These are phyloP conservation scores for Hyla sarda DNA, from an alignment of 2,113 vertebrate species.

Conservation along the genomic window DNA sequence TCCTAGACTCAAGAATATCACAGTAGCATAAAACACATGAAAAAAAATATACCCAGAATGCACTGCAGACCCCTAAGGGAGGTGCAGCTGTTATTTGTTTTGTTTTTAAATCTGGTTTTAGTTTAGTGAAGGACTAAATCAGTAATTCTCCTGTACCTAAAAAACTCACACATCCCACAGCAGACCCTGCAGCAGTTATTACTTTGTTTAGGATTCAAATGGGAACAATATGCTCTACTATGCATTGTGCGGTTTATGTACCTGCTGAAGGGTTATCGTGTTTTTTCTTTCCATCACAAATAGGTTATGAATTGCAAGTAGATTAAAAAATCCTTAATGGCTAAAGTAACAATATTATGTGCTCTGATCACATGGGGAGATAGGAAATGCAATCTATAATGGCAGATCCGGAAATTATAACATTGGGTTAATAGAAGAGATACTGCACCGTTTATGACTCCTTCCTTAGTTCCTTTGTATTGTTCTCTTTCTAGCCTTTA, in stretches of 20 bases:
- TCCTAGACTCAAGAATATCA: neutral
- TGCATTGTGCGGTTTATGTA: neutral
- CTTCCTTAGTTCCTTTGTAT: neutral
- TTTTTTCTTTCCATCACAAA: constrained; percentile 13
- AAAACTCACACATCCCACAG: neutral
- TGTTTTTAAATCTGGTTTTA: neutral
- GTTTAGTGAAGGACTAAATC: constrained; percentile 15
- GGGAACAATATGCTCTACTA: too few species aligned
- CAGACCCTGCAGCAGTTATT: neutral
- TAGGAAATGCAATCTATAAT: neutral
- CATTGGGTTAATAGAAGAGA: neutral
- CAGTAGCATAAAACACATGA: constrained; percentile 1
- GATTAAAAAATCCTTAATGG: neutral
- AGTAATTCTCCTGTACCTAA: neutral
- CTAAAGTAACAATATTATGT: neutral
- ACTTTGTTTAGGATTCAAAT: neutral
- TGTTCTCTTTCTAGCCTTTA: neutral
- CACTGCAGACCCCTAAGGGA: neutral
- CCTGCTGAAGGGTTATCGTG: neutral
- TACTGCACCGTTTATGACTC: too few species aligned
- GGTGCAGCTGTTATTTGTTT: constrained; percentile 13
- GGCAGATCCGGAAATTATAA: neutral
- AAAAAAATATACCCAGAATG: neutral
- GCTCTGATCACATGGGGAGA: neutral
- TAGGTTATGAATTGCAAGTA: neutral